Base-by-base conservation (phyloP, 2,113 vertebrate species). In the Callocephalon fimbriatum region DNA sequence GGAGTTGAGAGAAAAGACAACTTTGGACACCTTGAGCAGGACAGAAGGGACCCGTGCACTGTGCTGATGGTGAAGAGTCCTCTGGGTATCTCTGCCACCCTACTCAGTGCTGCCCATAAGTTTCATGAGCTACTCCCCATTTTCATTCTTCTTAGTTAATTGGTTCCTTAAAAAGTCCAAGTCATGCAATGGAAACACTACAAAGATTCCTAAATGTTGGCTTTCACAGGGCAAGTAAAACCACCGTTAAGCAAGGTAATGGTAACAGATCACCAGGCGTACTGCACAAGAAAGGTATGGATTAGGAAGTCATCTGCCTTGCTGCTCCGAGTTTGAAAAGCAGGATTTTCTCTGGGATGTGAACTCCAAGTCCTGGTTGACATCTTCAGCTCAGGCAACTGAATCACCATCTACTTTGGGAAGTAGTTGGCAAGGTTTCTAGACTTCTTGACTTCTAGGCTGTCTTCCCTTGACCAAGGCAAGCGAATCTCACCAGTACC, bases 181-280 rank as follows among this genome's bases (percentile, higher is more conserved):
- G 35, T 53, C 48, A 47, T 9, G 20, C 86, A 86, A 20, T 32
- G 31, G 87, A 42, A 86, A 65, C 3, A 78, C 40, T 31, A 1
- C 5, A 26, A 31, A 88, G 32, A 22, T 27, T 75, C 90, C 96
- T 66, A 70, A 45, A 72, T 3, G 68, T 61, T 53, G 81, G 81
- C 54, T 90, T 92, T 77, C 42, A 11, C 23, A 83, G 63, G 84
- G 15, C 56, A 27, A 92, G 74, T 53, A 65, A 59, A 90, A 79
- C 38, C 40, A 76, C 87, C 40, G 5, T 5, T 0, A 23, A 92
- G 92, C 23, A 59, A 38, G 2, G 59, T 12, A 19, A 67, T 17
- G 84, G 9, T 61, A 76, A 94, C 37, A 78, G 75, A 86, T 82
- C 91, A 94, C 91, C 71, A 92, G 84, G 93, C 6, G 26, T 21